phyloP scores from a whole-genome alignment of 1,140 invertebrate species.

The Drosophila littoralis region DNA sequence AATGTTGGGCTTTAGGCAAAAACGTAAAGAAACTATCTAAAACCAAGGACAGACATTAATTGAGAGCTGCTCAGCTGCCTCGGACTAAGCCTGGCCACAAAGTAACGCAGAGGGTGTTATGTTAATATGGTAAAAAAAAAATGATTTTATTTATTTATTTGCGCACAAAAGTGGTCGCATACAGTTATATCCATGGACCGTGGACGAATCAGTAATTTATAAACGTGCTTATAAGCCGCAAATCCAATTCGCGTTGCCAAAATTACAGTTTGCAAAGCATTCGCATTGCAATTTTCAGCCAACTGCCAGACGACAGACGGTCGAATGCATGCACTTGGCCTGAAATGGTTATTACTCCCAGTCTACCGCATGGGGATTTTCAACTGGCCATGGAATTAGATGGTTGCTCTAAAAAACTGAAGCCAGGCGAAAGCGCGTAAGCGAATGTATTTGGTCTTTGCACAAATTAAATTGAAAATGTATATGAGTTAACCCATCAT shows the following conservation, averaged over 20 bases:
- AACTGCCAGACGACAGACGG: conserved; percentile 16
- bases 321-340: conserved; percentile 17
- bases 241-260: conserved; percentile 73
- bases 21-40: too few relatives aligned
- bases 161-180: conserved; percentile 48
- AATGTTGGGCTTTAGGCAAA: too few relatives aligned
- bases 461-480: conserved; percentile 67
- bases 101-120: too few relatives aligned
- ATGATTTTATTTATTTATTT: conserved; percentile 68
- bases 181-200: conserved; percentile 25
- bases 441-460: conserved; percentile 48
- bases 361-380: neutral
- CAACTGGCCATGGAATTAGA: conserved; percentile 14
- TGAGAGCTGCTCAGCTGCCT: neutral
- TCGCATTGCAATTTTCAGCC: conserved; percentile 35
- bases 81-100: neutral
- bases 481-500: conserved; percentile 58
- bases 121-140: too few relatives aligned
- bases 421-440: conserved; percentile 58
- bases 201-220: conserved; percentile 78
- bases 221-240: conserved; percentile 80
- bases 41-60: too few relatives aligned
- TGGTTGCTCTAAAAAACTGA: conserved; percentile 42
- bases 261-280: conserved; percentile 64
- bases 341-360: conserved; percentile 35